Conservation (phyloP, 2,888 invertebrate genomes). For the Andrena praecox region DNA sequence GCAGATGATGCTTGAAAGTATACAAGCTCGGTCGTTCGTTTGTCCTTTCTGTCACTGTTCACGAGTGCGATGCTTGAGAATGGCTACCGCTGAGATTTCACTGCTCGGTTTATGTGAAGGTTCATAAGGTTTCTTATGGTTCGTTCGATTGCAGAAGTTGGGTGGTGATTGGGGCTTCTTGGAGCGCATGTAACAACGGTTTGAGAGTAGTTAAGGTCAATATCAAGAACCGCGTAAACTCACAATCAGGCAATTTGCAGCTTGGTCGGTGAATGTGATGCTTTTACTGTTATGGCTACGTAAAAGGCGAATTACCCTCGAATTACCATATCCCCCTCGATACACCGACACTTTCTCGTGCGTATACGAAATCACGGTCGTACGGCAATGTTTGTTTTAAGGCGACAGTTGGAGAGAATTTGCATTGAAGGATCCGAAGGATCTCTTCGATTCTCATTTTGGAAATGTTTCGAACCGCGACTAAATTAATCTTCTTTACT, state of each 20-base stretch:
- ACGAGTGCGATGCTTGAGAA: no score
- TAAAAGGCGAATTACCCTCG: slow-evolving; percentile 75
- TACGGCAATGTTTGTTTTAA: background rate
- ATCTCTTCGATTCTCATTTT: background rate
- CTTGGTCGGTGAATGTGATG: slow-evolving; percentile 65
- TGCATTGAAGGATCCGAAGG: background rate
- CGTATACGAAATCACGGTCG: slow-evolving; percentile 12
- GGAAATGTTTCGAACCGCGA: background rate
- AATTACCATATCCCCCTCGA: slow-evolving; percentile 57
- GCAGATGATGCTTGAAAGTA: no score
- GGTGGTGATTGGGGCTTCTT: background rate
- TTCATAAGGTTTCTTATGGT: no score
- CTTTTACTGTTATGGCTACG: slow-evolving; percentile 74
- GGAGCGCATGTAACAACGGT: background rate
- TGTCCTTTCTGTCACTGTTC: no score
- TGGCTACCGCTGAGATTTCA: no score
- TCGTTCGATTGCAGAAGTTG: no score
- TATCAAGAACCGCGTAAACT: slow-evolving; percentile 48
- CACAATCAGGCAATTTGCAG: slow-evolving; percentile 71
- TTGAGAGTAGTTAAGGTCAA: slow-evolving; percentile 18
- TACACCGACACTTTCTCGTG: slow-evolving; percentile 33
- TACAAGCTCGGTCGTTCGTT: no score
- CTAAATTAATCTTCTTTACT: background rate
- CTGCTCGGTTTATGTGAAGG: no score
- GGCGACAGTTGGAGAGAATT: background rate